Percentiles rank a stretch among this genome's conserved stretches.
phyloP scores from a whole-genome alignment of 2,113 vertebrate genomes.

The Puma concolor region DNA sequence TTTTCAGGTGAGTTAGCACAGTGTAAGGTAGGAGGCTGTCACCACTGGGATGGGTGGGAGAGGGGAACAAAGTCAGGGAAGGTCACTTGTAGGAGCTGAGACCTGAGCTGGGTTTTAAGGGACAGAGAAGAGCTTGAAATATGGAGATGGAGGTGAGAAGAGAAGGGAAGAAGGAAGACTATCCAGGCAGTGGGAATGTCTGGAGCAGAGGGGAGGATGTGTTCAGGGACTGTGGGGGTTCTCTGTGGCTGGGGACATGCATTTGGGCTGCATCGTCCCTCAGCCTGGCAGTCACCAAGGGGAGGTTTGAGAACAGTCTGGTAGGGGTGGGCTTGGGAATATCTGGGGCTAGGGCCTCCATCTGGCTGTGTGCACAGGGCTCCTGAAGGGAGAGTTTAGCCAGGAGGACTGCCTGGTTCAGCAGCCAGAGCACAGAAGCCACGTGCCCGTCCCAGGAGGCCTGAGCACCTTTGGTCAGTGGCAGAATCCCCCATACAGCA shows the following conservation, averaged over 20 bases:
- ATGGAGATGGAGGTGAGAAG: neutral
- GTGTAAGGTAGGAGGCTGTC: neutral
- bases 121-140: neutral
- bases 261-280: accelerated
- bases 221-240: neutral
- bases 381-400: neutral
- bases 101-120: neutral
- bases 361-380: neutral
- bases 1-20: neutral
- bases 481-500: neutral
- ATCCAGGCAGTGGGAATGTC: neutral
- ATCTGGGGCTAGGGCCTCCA: neutral
- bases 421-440: neutral
- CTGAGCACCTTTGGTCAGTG: neutral
- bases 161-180: neutral
- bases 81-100: neutral
- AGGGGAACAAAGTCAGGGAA: too few relatives aligned
- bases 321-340: neutral
- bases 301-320: neutral
- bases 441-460: neutral
- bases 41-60: neutral
- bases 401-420: neutral
- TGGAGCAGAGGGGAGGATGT: neutral
- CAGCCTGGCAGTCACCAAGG: neutral
- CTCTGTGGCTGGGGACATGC: neutral